Evolutionary conservation across 2,797 vertebrate genomes (phyloP), one percentile per base, ranked within the genome.

Genomic region (Urophycis tenuis): DNA sequence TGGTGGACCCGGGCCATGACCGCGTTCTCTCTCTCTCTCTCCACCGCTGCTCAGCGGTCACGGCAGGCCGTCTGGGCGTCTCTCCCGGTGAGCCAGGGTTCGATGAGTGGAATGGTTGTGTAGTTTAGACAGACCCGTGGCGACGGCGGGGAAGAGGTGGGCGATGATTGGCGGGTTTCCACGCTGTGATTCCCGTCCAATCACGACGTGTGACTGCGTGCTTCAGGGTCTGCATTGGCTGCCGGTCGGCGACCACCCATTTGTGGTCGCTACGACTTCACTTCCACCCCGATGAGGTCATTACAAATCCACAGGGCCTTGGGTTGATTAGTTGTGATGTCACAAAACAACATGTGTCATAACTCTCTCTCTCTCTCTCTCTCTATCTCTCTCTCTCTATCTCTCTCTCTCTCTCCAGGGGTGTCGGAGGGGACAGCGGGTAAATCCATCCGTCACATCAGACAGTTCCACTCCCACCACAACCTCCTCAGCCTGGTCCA

Each of bases 391-490:
- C 14, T 25, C n/a, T 39, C 36, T 74, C 22, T 6, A 9, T 45
- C 69, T 72, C 32, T 12, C 17, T 34, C 67, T 71, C 29, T 0
- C 30, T 71, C 35, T 72, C 30, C 87, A 93, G 93, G 90, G 15
- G 83, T 79, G 70, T 81, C 83, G 76, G 91, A 93, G 0, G 67
- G 12, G 14, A 73, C 84, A 34, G 31, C 88, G 1, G 73, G 89
- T 36, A 93, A 92, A 85, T 93, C 92, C 76, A 91, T 94, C 79
- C 77, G 80, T 72, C 90, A 93, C 84, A 91, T 93, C 79, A 89
- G 93, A 22, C 93, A 93, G 84, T 94, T 93, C 85, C 92, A 93
- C 88, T 94, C 93, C 73, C 93, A 94, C 82, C 93, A 94, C 87
- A 92, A 94, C 88, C 88, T 94, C 77, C 83, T 93, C 45, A 93